phyloP scores from a whole-genome alignment of 1,140 invertebrate species.

The Drosophila dunni region DNA sequence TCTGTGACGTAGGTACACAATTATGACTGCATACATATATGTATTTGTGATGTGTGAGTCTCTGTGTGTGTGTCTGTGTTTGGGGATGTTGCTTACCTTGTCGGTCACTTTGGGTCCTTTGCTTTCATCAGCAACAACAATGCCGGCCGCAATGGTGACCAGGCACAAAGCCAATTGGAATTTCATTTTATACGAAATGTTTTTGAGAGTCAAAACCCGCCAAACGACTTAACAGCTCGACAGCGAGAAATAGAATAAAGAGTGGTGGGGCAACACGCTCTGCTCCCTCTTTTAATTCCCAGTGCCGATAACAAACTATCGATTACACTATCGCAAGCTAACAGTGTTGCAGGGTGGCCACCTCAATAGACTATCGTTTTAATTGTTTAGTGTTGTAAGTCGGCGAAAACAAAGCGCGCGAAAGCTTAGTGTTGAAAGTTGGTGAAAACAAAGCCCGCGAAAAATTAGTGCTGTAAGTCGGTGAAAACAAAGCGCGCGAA shows the following conservation, averaged over 20 bases:
- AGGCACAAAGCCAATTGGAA: slow-evolving; percentile 69
- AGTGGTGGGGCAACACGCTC: not conserved
- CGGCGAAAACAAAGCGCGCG: too few species aligned
- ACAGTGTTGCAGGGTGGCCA: not conserved
- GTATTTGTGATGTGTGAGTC: not conserved
- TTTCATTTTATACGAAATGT: slow-evolving; percentile 63
- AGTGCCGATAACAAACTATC: not conserved
- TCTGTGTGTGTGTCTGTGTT: slow-evolving; percentile 6
- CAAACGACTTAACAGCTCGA: slow-evolving; percentile 15
- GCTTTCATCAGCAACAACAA: slow-evolving; percentile 76
- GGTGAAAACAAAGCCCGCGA: too few species aligned
- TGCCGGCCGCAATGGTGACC: slow-evolving; percentile 69
- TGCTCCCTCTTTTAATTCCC: not conserved
- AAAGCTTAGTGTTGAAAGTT: not conserved
- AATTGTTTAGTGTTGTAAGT: too few species aligned
- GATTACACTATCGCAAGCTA: not conserved
- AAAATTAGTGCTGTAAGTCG: not conserved
- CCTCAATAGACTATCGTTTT: too few species aligned
- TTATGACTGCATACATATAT: slow-evolving; percentile 19
- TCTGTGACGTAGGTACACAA: slow-evolving; percentile 44
- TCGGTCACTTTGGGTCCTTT: slow-evolving; percentile 91
- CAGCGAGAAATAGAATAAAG: slow-evolving; percentile 34
- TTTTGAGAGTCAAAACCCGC: slow-evolving; percentile 14
- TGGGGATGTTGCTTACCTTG: slow-evolving; percentile 85
- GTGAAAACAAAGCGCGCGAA: too few species aligned